Percentiles rank a stretch among this genome's conserved stretches.
phyloP scores from a whole-genome alignment of 2,888 invertebrate genomes.

The Strigamia maritima region DNA sequence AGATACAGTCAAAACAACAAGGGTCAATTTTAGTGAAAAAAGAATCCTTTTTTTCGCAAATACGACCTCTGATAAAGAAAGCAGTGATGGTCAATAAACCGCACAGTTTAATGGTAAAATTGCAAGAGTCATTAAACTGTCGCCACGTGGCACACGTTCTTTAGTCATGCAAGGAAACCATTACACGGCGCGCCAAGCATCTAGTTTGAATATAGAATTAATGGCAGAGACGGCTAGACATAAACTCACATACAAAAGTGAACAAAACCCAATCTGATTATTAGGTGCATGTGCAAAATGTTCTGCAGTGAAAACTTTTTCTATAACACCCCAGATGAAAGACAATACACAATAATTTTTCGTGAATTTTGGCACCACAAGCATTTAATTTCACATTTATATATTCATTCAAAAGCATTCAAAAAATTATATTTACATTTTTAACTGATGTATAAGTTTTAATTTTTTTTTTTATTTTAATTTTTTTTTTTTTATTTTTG shows the following conservation, averaged over 20 bases:
- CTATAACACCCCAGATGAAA: neutral
- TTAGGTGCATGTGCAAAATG: neutral
- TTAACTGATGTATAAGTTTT: neutral
- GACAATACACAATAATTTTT: neutral
- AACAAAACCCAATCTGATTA: constrained; percentile 2
- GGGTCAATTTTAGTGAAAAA: neutral
- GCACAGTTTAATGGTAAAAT: constrained; percentile 28
- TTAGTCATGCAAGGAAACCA: constrained; percentile 31
- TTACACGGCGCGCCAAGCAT: constrained; percentile 27
- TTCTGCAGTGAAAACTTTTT: constrained; percentile 8
- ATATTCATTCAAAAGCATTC: neutral
- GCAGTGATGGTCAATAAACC: constrained; percentile 32
- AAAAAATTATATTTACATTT: too few species aligned
- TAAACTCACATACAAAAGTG: neutral
- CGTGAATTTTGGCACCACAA: constrained; percentile 18
- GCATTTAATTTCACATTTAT: neutral
- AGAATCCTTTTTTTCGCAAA: neutral
- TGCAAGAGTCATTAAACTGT: constrained; percentile 33
- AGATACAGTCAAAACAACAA: neutral
- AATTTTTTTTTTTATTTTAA: neutral
- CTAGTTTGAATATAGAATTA: constrained; percentile 27
- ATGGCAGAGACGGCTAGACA: constrained; percentile 29
- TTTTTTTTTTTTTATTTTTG: neutral
- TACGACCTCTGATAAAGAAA: constrained; percentile 26
- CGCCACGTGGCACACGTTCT: constrained; percentile 31